Conservation (phyloP, 1,140 invertebrate genomes). For the Monochamus saltuarius region DNA sequence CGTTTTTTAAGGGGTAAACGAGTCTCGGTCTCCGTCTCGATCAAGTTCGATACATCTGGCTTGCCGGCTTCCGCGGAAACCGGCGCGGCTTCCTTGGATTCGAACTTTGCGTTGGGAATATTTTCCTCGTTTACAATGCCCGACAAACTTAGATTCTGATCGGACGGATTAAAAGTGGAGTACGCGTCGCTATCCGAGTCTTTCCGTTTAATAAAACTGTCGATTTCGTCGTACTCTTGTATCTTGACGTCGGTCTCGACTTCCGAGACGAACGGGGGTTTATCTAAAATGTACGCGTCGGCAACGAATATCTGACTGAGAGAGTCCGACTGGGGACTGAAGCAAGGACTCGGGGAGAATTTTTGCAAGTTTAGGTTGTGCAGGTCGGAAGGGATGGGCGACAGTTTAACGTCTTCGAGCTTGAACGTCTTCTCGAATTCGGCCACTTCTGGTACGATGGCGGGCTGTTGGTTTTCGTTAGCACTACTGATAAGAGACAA, state of each 20-base stretch:
- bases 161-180: background rate
- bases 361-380: slow-evolving; percentile 12
- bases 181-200: no score
- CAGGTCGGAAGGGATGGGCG: slow-evolving; percentile 12
- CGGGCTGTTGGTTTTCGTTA: slow-evolving; percentile 10
- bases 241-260: background rate
- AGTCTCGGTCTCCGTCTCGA: slow-evolving; percentile 29
- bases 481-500: no score
- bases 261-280: no score
- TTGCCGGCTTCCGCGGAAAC: background rate
- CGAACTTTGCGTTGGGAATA: background rate
- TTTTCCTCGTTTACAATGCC: background rate
- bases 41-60: slow-evolving; percentile 12
- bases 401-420: slow-evolving; percentile 22
- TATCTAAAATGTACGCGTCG: background rate
- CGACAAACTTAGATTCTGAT: no score
- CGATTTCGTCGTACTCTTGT: background rate
- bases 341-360: slow-evolving; percentile 18
- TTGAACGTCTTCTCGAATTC: slow-evolving; percentile 28
- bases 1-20: slow-evolving; percentile 41
- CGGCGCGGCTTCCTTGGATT: background rate
- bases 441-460: slow-evolving; percentile 22
- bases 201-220: background rate
- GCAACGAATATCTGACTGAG: slow-evolving; percentile 5
- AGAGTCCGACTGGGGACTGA: slow-evolving; percentile 10